Base-by-base conservation (phyloP, 2,797 vertebrate species). In the Rhinella marina region DNA sequence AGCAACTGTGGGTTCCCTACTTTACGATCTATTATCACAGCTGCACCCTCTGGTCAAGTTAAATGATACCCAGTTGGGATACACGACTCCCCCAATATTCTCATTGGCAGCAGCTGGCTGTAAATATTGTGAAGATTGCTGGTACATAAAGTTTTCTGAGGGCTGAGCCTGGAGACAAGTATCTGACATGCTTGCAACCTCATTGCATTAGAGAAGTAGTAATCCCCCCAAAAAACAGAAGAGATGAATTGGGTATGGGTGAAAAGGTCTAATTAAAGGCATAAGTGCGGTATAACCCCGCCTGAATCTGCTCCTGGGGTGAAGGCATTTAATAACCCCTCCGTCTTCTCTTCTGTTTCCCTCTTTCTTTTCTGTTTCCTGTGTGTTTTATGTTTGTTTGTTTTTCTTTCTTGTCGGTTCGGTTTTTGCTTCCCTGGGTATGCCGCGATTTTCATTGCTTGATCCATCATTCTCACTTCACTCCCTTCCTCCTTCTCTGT, bases 291-390 rank as follows among this genome's bases (percentile, higher is more conserved):
- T 95, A 95, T 95, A 94, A 95, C 95, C 93, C 94, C 88, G 78
- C 91, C 91, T 92, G 93, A 94, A 91, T 93, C 94, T 93, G 92
- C 91, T 94, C 75, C 92, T 91, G 91, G 90, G 95, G 93, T 91
- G 92, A 96, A 94, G 94, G 94, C 94, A 95, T 95, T 94, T 93
- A 98, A 95, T 98, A 97, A 98, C 92, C 91, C 93, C 94, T 95
- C 93, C 93, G 94, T 96, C 81, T 95, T 96, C 94, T 96, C 96
- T 94, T 94, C 95, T 94, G 94, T 96, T 93, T 95, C 81, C 96
- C 95, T 94, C 92, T 93, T 93, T 93, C 92, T 94, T 93, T 95
- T 91, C 91, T 91, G 90, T 94, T 92, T 93, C 90, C 91, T 90
- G 90, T 94, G 92, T 93, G 85, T 76, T 85, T 91, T 90, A 92